Conservation (phyloP, 2,888 invertebrate species). For the Girardia tigrina region DNA sequence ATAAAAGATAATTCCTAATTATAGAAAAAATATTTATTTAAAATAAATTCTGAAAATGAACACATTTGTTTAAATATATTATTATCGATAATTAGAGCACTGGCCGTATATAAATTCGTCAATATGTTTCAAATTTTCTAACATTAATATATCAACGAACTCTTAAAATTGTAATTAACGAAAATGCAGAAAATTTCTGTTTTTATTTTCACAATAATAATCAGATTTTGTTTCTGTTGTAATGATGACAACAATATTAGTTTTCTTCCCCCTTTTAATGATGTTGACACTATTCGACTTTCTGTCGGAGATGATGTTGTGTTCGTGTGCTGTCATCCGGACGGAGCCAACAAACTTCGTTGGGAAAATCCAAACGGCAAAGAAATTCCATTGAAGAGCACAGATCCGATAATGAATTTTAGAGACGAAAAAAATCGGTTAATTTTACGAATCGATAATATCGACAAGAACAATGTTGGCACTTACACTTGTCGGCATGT, state of each 20-base stretch:
- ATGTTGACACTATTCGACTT: background rate
- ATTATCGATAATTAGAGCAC: background rate
- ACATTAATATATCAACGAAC: background rate
- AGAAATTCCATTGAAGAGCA: background rate
- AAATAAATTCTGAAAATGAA: background rate
- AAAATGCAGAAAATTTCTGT: background rate
- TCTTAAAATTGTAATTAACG: background rate
- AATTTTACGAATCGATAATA: background rate
- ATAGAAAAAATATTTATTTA: background rate
- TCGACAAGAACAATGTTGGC: background rate
- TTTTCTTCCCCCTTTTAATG: conserved; percentile 14
- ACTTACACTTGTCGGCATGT: background rate
- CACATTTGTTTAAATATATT: background rate
- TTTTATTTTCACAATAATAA: background rate
- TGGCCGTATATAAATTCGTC: background rate
- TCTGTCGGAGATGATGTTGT: background rate
- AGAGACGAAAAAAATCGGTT: background rate
- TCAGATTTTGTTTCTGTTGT: background rate
- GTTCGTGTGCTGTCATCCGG: background rate
- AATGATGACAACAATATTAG: background rate
- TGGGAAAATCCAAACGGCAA: background rate
- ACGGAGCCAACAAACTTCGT: background rate
- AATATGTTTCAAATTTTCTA: background rate
- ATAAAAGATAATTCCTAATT: background rate
- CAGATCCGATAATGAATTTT: background rate